Evolutionary conservation across 2,888 invertebrate genomes (phyloP).

Genomic region (Eupithecia subumbrata): DNA sequence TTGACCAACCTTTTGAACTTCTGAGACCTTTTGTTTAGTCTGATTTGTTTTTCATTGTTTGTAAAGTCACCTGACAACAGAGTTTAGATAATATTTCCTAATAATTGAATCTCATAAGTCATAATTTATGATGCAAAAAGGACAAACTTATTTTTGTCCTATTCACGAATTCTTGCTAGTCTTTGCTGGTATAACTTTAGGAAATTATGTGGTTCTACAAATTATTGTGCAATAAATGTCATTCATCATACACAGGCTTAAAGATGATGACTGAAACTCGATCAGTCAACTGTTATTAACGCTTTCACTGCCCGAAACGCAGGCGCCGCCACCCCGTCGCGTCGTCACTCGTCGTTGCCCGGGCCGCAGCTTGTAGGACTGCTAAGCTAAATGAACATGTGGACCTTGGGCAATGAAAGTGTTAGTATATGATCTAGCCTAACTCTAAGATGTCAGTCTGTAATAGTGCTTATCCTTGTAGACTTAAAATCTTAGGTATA

Average conservation of each 20-base stretch:
- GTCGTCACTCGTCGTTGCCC: no score
- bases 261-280: neutral
- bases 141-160: neutral
- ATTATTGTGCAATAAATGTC: neutral
- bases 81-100: neutral
- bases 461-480: neutral
- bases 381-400: neutral
- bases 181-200: neutral
- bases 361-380: neutral
- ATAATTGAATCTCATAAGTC: neutral
- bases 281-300: neutral
- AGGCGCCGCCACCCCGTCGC: neutral
- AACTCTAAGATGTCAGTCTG: neutral
- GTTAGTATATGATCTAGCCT: neutral
- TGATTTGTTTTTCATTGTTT: neutral
- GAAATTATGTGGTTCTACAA: neutral
- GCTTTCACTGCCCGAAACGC: neutral
- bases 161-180: neutral
- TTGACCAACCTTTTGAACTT: constrained; percentile 36
- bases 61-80: neutral
- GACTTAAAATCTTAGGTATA: constrained; percentile 36
- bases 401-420: neutral
- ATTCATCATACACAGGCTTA: neutral
- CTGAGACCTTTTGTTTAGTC: neutral
- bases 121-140: neutral